Conservation (phyloP, 2,113 vertebrate species). For the Toxotes jaculatrix region DNA sequence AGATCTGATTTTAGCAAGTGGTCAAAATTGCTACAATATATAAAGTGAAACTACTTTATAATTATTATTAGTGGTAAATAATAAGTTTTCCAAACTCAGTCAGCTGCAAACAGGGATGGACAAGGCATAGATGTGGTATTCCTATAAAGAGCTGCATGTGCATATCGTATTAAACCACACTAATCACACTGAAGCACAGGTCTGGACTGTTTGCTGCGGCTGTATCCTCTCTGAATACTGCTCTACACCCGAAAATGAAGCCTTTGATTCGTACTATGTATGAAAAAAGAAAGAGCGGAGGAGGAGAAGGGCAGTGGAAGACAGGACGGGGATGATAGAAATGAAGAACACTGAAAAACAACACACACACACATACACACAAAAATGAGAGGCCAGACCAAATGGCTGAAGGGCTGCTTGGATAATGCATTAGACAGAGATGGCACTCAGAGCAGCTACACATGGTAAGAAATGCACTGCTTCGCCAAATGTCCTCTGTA, state of each 20-base stretch:
- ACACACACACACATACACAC: conserved; percentile 29
- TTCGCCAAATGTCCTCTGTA: conserved; percentile 69
- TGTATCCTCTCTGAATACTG: conserved; percentile 36
- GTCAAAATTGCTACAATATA: neutral
- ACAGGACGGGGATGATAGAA: conserved; percentile 58
- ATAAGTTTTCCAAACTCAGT: neutral
- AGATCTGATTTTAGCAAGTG: neutral
- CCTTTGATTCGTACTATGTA: conserved; percentile 69
- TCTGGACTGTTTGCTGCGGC: conserved; percentile 18
- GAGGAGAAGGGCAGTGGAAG: conserved; percentile 62
- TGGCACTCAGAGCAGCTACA: conserved; percentile 76
- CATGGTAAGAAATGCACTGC: conserved; percentile 75
- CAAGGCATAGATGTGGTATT: neutral
- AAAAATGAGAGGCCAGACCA: conserved; percentile 75
- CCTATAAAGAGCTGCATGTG: conserved; percentile 1
- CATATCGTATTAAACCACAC: conserved; percentile 19
- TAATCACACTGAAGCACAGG: conserved; percentile 25
- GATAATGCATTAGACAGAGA: conserved; percentile 84
- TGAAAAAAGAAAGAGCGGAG: conserved; percentile 62
- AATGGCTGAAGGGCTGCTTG: conserved; percentile 84
- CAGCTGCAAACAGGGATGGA: conserved; percentile 11
- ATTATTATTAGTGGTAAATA: neutral
- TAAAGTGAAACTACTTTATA: neutral
- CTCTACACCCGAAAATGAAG: conserved; percentile 58
- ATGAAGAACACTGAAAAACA: conserved; percentile 66